These are phyloP conservation scores for Phaethon lepturus DNA, from an alignment of 2,113 vertebrate genomes.

Conservation along the genomic window DNA sequence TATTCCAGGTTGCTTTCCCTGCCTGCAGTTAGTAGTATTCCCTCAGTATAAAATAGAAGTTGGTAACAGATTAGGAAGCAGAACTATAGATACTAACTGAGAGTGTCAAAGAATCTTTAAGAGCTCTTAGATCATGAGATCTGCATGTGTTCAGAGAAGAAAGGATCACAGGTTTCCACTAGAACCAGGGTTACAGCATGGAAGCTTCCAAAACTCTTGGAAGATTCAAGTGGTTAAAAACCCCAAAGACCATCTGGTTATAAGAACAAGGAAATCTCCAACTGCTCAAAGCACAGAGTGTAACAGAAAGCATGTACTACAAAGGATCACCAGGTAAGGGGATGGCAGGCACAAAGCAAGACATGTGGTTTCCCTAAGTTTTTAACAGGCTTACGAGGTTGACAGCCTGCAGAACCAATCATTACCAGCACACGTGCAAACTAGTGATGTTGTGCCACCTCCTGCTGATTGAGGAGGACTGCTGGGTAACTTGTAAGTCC, in stretches of 20 bases:
- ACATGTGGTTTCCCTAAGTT: not conserved
- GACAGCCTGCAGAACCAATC: not conserved
- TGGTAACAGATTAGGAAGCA: not conserved
- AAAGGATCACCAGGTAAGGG: not conserved
- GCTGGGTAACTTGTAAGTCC: not conserved
- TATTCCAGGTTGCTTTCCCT: not conserved
- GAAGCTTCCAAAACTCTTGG: not conserved
- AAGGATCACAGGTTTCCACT: not conserved
- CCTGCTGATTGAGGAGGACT: not conserved
- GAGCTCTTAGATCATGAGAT: not conserved
- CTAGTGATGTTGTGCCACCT: not conserved
- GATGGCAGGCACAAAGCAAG: not conserved
- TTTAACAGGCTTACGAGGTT: not conserved
- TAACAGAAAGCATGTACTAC: fast-evolving
- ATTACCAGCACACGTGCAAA: not conserved
- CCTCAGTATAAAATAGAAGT: not conserved
- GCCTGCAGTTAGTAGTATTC: not conserved
- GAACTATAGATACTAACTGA: not conserved
- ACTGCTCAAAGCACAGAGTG: not conserved
- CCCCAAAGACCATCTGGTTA: not conserved
- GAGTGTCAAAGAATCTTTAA: not conserved
- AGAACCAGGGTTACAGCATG: not conserved
- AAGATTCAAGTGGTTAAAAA: not conserved
- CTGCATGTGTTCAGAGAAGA: not conserved
- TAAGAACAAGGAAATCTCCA: not conserved